Percentiles rank a stretch among this genome's conserved stretches.
phyloP scores from a whole-genome alignment of 2,888 invertebrate species.

The Halictus ligatus region DNA sequence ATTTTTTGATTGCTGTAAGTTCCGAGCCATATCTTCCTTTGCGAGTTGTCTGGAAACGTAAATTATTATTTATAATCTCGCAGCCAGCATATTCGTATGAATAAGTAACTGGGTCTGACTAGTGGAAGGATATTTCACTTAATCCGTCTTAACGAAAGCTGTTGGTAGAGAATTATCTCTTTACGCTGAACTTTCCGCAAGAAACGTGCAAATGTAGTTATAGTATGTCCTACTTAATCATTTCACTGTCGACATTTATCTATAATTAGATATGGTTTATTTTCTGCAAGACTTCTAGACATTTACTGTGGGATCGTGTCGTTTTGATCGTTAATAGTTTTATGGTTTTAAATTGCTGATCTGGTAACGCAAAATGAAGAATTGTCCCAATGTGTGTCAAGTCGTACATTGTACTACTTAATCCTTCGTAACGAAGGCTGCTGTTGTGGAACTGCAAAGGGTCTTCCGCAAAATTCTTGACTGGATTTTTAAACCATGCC shows the following conservation, averaged over 20 bases:
- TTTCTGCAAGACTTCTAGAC: too few relatives aligned
- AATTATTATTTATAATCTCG: not conserved
- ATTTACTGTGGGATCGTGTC: not conserved
- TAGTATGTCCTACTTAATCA: not conserved
- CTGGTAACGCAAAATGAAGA: not conserved
- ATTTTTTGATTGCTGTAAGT: not conserved
- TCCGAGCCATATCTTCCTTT: not conserved
- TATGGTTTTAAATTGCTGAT: not conserved
- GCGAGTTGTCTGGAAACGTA: not conserved
- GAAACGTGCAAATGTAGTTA: not conserved
- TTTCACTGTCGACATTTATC: not conserved
- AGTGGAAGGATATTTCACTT: not conserved
- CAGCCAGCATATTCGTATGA: not conserved
- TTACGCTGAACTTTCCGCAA: not conserved
- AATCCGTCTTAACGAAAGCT: not conserved
- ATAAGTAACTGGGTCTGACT: not conserved
- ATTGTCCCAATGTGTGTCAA: not conserved
- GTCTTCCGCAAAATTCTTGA: not conserved
- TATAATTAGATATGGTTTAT: not conserved
- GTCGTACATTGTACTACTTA: not conserved
- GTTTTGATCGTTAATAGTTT: not conserved
- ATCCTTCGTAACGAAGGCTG: not conserved
- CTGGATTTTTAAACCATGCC: not conserved
- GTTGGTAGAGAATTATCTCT: not conserved
- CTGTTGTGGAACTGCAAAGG: not conserved